Percentiles rank a stretch among this genome's conserved stretches.
Evolutionary conservation across 2,888 invertebrate genomes (phyloP).

Genomic region (Pedicia rivosa): DNA sequence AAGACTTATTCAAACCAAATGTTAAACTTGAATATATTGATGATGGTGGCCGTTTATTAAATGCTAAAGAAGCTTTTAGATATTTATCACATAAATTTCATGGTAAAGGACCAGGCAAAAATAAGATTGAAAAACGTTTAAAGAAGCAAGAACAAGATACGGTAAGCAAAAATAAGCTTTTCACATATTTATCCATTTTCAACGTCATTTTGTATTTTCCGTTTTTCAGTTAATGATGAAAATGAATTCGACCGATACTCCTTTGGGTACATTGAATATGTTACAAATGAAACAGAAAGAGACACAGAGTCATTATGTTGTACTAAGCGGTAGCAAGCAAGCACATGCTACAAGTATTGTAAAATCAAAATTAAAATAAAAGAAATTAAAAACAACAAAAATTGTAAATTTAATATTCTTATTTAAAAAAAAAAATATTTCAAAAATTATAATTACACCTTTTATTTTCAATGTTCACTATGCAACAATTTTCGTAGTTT

Average conservation of each 20-base stretch:
- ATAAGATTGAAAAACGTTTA: slow-evolving; percentile 91
- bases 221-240: slow-evolving; percentile 97
- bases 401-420: not conserved
- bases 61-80: slow-evolving; percentile 91
- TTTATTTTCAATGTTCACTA: too few relatives aligned
- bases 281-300: slow-evolving; percentile 91
- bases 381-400: not conserved
- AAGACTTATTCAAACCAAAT: slow-evolving; percentile 77
- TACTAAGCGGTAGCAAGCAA: slow-evolving; percentile 79
- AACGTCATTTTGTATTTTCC: slow-evolving; percentile 31
- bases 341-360: slow-evolving; percentile 31
- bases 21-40: slow-evolving; percentile 95
- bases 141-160: slow-evolving; percentile 90
- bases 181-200: not conserved
- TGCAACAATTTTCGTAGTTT: too few relatives aligned
- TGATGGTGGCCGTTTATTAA: slow-evolving; percentile 83
- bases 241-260: slow-evolving; percentile 97
- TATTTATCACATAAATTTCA: slow-evolving; percentile 97
- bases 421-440: not conserved
- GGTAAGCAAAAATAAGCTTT: slow-evolving; percentile 12
- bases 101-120: slow-evolving; percentile 98
- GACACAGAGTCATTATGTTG: slow-evolving; percentile 82
- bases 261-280: slow-evolving; percentile 85
- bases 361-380: slow-evolving; percentile 22
- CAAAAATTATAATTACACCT: not conserved